Evolutionary conservation across 92 coral and sea anemone genomes (phyloP), one percentile per base, ranked within the genome.

Genomic region (Umimayanthus chanpuru): DNA sequence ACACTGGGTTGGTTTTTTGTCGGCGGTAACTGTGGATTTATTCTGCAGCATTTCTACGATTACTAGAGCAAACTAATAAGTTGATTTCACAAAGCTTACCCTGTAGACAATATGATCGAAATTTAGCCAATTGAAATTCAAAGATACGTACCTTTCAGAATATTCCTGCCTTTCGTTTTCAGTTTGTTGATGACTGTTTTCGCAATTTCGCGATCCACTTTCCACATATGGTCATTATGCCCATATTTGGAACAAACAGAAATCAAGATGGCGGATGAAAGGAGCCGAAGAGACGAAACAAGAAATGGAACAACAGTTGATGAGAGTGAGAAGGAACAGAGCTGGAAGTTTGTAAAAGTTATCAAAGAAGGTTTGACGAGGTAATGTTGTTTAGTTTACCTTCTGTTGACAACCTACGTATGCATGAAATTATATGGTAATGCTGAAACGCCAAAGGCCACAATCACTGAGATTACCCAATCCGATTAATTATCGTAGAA

Each of bases 181-280:
- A 65, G 18, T 81, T 66, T 81, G 32, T 29, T 47, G 81, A 23
- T 16, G 61, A 18, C 7, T 83, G 68, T 83, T 83, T 83, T 83
- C 87, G 87, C 87, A 44, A 83, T 9, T 26, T 39, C 40, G 3
- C 16, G 58, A 66, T 49, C 23, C 20, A 20, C 2, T 18, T 66
- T 88, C 88, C 95, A 77, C 85, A 92, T 94, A 88, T 94, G 95
- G 96, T 76, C 61, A 80, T 73, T 65, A 26, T 88, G 55, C 72
- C 96, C 93, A 88, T 76, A 89, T 85, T 85, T 66, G 73, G 89
- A 80, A 28, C 12, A 36, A 18, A 49, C 44, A 32, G 1, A 20
- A 44, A 30, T 75, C 93, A 94, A 92, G 73, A 94, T 94, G 98
- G 98, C 98, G 91, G 96, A 82, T 76, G 92, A 88, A 21, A 74